Evolutionary conservation across 2,888 invertebrate species (phyloP), one percentile per base, ranked within the genome.

Genomic region (Lamellibrachia columna): DNA sequence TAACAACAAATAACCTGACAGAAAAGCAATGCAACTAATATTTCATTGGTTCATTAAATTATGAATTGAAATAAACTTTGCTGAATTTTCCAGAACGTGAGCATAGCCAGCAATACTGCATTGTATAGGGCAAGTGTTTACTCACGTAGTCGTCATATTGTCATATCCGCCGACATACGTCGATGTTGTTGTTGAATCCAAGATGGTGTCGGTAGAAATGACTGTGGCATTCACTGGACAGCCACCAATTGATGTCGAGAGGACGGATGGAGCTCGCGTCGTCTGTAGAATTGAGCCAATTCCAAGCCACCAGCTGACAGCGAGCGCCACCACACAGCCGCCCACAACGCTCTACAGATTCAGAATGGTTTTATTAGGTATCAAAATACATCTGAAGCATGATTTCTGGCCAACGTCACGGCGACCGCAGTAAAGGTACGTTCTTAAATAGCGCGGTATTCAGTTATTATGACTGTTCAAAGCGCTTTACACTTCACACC

Each of bases 61-160:
- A 22, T 11, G 6, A 75, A 4, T 6, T 75, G 11, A 75, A 75
- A 22, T 22, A 75, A 15, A 75, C 0, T 3, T 75, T 75, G n/a
- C n/a, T 75, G 40, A 75, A 22, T 75, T 4, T 60, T 60, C 11
- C 2, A 75, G 6, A 2, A 75, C n/a, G 75, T 75, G n/a, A 4
- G 75, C 75, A n/a, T 6, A 75, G 6, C 22, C 6, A 6, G 22
- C 40, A n/a, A 75, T 15, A n/a, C 22, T 22, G 75, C 75, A 11
- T 7, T 22, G 2, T 15, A 22, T 6, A 6, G 22, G 11, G 22
- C 22, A 4, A 22, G 75, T 15, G n/a, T n/a, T 75, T 75, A 75
- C 75, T 75, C 75, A 75, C 75, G 75, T 75, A 75, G 75, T 75
- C n/a, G 75, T 75, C 22, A n/a, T 75, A 75, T 75, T 75, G 75